These are phyloP conservation scores for Cheilosia vulpina DNA, from an alignment of 2,888 invertebrate genomes.

Conservation along the genomic window DNA sequence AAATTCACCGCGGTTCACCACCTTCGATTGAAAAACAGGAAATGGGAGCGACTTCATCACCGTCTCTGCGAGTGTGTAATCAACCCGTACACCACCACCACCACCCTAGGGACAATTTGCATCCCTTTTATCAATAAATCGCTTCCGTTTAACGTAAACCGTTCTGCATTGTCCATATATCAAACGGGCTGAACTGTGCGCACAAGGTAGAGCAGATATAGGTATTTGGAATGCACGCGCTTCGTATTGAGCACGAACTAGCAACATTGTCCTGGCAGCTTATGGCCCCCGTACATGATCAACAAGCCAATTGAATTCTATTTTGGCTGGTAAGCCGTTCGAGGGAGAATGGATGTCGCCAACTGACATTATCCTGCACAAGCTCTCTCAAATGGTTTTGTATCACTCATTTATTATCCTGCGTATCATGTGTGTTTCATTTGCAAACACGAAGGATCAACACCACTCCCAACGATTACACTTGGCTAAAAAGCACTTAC, in stretches of 20 bases:
- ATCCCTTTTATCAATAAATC: slow-evolving; percentile 33
- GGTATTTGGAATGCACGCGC: slow-evolving; percentile 9
- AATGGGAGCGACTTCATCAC: too few species aligned
- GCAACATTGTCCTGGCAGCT: neutral
- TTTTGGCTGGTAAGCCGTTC: slow-evolving; percentile 21
- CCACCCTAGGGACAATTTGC: neutral
- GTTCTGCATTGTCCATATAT: slow-evolving; percentile 13
- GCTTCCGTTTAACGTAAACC: slow-evolving; percentile 21
- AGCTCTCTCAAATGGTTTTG: slow-evolving; percentile 34
- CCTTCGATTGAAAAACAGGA: too few species aligned
- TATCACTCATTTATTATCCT: slow-evolving; percentile 56
- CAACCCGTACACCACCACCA: too few species aligned
- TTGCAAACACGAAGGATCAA: slow-evolving; percentile 51
- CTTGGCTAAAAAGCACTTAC: slow-evolving; percentile 63
- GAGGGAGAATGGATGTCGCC: slow-evolving; percentile 5
- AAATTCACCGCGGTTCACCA: too few species aligned
- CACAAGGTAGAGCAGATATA: neutral
- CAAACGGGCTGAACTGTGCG: slow-evolving; percentile 1
- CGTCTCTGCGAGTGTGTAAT: too few species aligned
- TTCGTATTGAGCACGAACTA: neutral
- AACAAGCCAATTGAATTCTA: slow-evolving; percentile 29
- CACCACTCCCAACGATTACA: slow-evolving; percentile 57
- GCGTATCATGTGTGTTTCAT: slow-evolving; percentile 44
- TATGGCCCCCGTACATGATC: slow-evolving; percentile 1
- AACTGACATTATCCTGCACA: slow-evolving; percentile 34